These are phyloP conservation scores for Tanypteryx hageni DNA, from an alignment of 2,888 invertebrate species.

Conservation along the genomic window DNA sequence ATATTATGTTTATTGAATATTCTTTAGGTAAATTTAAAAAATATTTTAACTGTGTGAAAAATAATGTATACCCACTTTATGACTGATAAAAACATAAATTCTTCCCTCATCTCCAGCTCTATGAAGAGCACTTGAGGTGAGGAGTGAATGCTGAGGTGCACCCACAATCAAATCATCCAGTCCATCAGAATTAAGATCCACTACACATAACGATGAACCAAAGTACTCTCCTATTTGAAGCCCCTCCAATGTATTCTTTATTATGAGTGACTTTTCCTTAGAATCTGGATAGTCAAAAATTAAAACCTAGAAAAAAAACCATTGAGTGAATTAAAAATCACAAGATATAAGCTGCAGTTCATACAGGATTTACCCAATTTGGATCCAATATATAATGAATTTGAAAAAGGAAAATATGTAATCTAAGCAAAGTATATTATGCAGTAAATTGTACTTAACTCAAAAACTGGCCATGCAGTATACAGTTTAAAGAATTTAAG, in stretches of 20 bases:
- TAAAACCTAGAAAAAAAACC: slow-evolving; percentile 31
- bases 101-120: slow-evolving; percentile 78
- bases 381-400: no score
- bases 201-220: slow-evolving; percentile 79
- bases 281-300: slow-evolving; percentile 45
- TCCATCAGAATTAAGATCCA: slow-evolving; percentile 81
- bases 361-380: no score
- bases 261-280: background rate
- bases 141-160: slow-evolving; percentile 76
- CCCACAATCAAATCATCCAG: slow-evolving; percentile 81
- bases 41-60: background rate
- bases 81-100: slow-evolving; percentile 78
- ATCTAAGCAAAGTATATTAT: no score
- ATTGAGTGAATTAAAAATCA: background rate
- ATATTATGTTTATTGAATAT: no score
- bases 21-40: no score
- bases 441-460: no score
- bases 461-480: no score
- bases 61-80: background rate
- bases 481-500: no score
- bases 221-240: slow-evolving; percentile 81
- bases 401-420: no score
- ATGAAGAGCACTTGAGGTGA: slow-evolving; percentile 70
- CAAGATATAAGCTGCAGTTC: background rate
- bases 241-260: slow-evolving; percentile 73